Conservation (phyloP, 2,113 vertebrate genomes). For the Calypte anna region DNA sequence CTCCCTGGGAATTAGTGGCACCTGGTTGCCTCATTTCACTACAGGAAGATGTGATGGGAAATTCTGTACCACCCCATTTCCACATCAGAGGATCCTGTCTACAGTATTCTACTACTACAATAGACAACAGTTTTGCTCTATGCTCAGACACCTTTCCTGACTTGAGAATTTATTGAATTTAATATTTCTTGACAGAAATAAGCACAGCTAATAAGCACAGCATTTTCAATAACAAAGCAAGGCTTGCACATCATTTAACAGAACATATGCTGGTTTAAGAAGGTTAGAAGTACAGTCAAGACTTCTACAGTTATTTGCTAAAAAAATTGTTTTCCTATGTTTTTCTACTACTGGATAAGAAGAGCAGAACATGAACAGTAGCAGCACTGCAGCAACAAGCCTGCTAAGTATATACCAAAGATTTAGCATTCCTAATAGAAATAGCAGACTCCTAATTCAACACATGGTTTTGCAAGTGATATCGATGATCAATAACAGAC, state of each 20-base stretch:
- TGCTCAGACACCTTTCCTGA: neutral
- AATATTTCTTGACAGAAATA: neutral
- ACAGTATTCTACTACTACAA: rapidly evolving
- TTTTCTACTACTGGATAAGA: neutral
- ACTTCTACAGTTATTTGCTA: rapidly evolving
- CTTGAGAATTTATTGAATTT: neutral
- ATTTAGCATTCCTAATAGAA: neutral
- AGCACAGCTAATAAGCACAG: neutral
- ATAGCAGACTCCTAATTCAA: neutral
- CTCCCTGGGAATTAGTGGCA: no score
- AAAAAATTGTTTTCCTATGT: no score
- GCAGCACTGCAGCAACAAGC: neutral
- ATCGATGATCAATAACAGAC: neutral
- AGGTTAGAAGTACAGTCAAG: neutral
- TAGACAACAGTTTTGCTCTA: neutral
- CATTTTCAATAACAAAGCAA: neutral
- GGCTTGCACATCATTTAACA: neutral
- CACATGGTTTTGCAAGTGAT: neutral
- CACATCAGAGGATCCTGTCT: neutral
- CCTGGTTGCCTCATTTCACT: no score
- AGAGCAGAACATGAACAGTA: neutral
- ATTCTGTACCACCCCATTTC: neutral
- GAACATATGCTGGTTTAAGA: neutral
- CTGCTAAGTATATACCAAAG: neutral
- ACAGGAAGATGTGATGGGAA: neutral